Percentiles rank a stretch among this genome's conserved stretches.
Conservation (phyloP, 2,797 vertebrate genomes). For the Fistularia tabacaria region DNA sequence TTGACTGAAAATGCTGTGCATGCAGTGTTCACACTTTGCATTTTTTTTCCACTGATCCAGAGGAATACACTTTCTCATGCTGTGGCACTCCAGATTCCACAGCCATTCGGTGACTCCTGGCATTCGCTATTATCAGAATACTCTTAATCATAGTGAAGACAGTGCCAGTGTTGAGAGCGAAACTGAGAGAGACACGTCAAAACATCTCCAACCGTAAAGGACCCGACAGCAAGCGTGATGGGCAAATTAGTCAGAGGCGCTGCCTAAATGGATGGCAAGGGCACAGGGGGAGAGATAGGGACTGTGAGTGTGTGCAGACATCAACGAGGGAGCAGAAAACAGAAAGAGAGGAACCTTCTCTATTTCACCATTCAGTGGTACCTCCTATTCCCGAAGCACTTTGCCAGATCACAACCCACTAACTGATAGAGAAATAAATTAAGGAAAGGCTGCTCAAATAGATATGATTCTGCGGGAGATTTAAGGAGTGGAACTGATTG, state of each 20-base stretch:
- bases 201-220: constrained; percentile 77
- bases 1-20: constrained; percentile 63
- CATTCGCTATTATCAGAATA: constrained; percentile 75
- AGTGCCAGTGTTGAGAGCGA: constrained; percentile 70
- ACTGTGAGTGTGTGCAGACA: constrained; percentile 53
- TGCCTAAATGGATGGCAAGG: constrained; percentile 73
- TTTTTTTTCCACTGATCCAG: constrained; percentile 57
- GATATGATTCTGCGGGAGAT: constrained; percentile 83
- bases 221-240: constrained; percentile 76
- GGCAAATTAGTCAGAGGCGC: constrained; percentile 76
- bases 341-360: constrained; percentile 70
- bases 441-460: constrained; percentile 81
- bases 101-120: constrained; percentile 66
- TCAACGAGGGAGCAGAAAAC: constrained; percentile 59
- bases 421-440: constrained; percentile 83
- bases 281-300: constrained; percentile 59
- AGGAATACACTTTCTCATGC: constrained; percentile 56
- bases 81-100: constrained; percentile 55
- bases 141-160: constrained; percentile 75
- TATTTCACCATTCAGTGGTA: constrained; percentile 67
- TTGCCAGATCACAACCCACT: constrained; percentile 80
- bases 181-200: constrained; percentile 74
- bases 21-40: constrained; percentile 58
- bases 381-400: constrained; percentile 74
- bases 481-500: constrained; percentile 85